Evolutionary conservation across 2,113 vertebrate genomes (phyloP).

Genomic region (Platichthys stellatus): DNA sequence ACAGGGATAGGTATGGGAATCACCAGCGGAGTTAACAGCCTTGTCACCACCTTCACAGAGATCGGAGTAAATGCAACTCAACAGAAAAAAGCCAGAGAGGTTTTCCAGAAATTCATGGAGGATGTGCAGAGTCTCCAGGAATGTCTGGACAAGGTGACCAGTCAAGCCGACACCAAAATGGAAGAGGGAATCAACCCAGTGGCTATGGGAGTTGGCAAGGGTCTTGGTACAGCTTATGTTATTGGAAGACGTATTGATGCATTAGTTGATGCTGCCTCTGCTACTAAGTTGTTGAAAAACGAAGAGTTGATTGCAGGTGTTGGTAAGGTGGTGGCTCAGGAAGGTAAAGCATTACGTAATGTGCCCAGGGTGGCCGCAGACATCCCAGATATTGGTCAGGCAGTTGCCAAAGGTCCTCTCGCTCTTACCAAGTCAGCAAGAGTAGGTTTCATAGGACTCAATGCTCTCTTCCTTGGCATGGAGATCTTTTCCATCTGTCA

Average conservation of each 20-base stretch:
- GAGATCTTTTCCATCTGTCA: conserved; percentile 64
- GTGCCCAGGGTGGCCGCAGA: conserved; percentile 43
- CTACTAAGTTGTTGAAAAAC: background rate
- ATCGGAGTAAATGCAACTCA: conserved; percentile 38
- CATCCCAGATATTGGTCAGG: conserved; percentile 50
- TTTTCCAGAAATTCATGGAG: conserved; percentile 58
- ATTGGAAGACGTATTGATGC: conserved; percentile 10
- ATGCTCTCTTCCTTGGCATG: conserved; percentile 59
- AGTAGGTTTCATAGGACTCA: conserved; percentile 2
- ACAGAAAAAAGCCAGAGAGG: conserved; percentile 38
- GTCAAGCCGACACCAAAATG: background rate
- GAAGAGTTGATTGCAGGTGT: conserved; percentile 4
- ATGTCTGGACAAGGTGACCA: conserved; percentile 36
- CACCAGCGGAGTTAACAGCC: conserved; percentile 48
- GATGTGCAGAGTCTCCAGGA: conserved; percentile 47
- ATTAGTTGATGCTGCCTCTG: conserved; percentile 15
- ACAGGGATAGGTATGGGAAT: conserved; percentile 48
- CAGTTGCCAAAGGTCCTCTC: conserved; percentile 37
- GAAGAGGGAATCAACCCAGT: rapidly evolving
- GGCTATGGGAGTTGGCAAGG: background rate
- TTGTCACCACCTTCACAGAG: conserved; percentile 48
- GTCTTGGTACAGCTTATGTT: rapidly evolving
- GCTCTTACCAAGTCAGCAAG: conserved; percentile 25
- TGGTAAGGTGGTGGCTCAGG: too few relatives aligned
- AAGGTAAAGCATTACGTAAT: background rate